These are phyloP conservation scores for Aleiodes testaceus DNA, from an alignment of 2,888 invertebrate genomes.

Conservation along the genomic window DNA sequence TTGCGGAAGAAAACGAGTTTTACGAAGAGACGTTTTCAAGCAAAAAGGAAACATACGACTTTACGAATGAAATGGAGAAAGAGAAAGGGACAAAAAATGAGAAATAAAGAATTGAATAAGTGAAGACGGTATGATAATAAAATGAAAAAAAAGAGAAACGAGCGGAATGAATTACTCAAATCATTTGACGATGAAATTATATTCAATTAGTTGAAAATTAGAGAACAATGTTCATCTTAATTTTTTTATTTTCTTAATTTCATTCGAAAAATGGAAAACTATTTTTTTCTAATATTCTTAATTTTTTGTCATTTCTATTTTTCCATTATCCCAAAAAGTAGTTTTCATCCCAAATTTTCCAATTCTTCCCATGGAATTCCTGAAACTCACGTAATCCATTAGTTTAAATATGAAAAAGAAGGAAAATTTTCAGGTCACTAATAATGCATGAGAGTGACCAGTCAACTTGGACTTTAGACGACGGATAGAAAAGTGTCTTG, in stretches of 20 bases:
- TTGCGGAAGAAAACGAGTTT: constrained; percentile 52
- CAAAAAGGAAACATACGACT: constrained; percentile 31
- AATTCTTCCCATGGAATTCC: no score
- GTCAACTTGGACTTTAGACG: constrained; percentile 26
- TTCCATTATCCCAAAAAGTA: no score
- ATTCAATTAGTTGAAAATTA: background rate
- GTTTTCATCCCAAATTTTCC: no score
- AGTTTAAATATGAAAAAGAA: background rate
- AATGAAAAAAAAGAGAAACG: background rate
- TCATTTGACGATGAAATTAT: constrained; percentile 21
- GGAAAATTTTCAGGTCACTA: background rate
- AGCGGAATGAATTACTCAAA: constrained; percentile 28
- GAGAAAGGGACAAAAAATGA: constrained; percentile 13
- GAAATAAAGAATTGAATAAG: constrained; percentile 30
- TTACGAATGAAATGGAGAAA: constrained; percentile 8
- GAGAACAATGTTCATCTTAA: no score
- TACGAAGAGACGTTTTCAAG: constrained; percentile 39
- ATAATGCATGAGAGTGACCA: constrained; percentile 8
- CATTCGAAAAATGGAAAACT: no score
- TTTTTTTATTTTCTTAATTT: background rate
- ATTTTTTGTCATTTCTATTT: no score
- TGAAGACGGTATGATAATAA: constrained; percentile 29
- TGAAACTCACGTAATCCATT: background rate
- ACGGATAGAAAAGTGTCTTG: constrained; percentile 23
- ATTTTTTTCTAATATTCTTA: no score